Evolutionary conservation across 2,888 invertebrate species (phyloP).

Genomic region (Lasioglossum calceatum): DNA sequence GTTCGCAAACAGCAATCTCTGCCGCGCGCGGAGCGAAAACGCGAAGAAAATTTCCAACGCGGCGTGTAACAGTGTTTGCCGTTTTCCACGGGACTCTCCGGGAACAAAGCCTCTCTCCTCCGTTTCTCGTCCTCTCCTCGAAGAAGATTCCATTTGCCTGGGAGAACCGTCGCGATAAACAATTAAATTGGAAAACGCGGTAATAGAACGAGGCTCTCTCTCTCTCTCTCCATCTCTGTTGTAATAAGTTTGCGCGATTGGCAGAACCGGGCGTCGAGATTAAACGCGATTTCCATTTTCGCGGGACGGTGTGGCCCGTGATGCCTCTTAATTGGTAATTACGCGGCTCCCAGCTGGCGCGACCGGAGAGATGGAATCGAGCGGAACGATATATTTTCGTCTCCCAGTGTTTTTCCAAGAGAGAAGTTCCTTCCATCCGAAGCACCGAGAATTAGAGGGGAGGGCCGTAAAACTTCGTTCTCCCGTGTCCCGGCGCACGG

Average conservation of each 20-base stretch:
- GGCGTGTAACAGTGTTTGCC: neutral
- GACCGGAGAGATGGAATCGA: neutral
- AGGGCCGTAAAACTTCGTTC: constrained; percentile 39
- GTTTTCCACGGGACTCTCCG: constrained; percentile 3
- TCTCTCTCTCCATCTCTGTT: neutral
- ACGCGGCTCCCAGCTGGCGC: neutral
- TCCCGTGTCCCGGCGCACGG: neutral
- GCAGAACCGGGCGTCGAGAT: constrained; percentile 2
- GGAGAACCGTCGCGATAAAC: constrained; percentile 28
- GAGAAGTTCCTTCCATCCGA: constrained; percentile 18
- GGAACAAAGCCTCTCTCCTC: constrained; percentile 4
- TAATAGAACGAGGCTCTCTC: constrained; percentile 28
- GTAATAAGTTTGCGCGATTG: constrained; percentile 35
- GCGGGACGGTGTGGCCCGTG: neutral
- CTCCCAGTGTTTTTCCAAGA: neutral
- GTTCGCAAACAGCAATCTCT: constrained; percentile 7
- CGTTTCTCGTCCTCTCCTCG: neutral
- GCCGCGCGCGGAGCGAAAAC: neutral
- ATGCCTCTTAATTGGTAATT: constrained; percentile 26
- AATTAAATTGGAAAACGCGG: constrained; percentile 56
- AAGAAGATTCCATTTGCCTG: constrained; percentile 6
- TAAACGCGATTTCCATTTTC: constrained; percentile 42
- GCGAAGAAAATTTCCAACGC: neutral
- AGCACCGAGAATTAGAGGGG: constrained; percentile 23
- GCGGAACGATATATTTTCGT: neutral